phyloP scores from a whole-genome alignment of 2,888 invertebrate species.

The Trissonchulus latispiculum region DNA sequence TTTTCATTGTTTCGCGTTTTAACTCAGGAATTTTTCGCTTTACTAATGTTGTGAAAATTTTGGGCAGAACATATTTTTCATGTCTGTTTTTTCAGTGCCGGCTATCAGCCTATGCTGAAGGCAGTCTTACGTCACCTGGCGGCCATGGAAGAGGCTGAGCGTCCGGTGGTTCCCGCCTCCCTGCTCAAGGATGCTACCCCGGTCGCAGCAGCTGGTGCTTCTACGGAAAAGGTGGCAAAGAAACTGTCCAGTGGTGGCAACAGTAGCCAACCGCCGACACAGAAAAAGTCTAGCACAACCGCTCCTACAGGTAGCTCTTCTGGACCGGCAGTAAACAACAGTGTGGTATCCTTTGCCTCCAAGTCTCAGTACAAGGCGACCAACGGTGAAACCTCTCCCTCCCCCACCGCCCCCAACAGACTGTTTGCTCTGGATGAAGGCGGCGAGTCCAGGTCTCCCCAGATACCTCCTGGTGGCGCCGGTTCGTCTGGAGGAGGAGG shows the following conservation, averaged over 20 bases:
- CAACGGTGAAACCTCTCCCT: not conserved
- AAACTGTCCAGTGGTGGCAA: no score
- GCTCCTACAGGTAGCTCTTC: not conserved
- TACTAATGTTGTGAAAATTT: no score
- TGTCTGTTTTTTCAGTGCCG: conserved; percentile 41
- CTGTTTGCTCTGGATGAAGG: not conserved
- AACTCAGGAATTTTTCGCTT: no score
- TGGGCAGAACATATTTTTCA: no score
- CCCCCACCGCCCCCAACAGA: not conserved
- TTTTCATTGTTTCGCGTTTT: no score
- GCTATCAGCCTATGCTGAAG: conserved; percentile 44
- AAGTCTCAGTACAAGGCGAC: not conserved
- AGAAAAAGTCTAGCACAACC: no score
- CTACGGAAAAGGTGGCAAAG: no score
- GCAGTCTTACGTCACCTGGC: conserved; percentile 38
- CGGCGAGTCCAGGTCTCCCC: not conserved
- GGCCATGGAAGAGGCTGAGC: not conserved
- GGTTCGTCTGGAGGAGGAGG: no score
- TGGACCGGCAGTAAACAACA: not conserved
- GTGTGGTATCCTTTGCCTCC: not conserved
- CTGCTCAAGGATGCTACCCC: no score
- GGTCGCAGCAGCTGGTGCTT: no score
- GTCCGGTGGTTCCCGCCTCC: no score
- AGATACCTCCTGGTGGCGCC: not conserved
- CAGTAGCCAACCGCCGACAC: no score